Base-by-base conservation (phyloP, 2,888 invertebrate species). In the Rhodophaea formosa region DNA sequence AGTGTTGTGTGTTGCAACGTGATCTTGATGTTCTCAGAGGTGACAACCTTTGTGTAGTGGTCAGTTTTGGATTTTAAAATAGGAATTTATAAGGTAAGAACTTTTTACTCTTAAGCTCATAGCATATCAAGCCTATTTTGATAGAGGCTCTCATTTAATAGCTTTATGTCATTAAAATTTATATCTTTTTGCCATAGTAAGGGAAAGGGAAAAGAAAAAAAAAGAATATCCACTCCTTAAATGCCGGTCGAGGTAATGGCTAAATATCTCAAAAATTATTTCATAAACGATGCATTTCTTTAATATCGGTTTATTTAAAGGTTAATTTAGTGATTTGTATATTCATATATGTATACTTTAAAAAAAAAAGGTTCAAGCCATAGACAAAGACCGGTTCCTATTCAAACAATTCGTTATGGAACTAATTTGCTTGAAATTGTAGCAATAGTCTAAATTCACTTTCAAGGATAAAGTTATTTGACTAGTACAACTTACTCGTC, bases 1-100 rank as follows among this genome's bases (percentile, higher is more conserved):
- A 76, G 86, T 84, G 83, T 80, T 75, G 80, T 80, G 83, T 84
- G 82, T 71, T 65, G 64, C 69, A 71, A 66, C 77, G 76, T 74
- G 75, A 77, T 78, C 75, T 76, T 82, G 79, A 72, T 72, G 71
- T 46, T 29, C 42, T 74, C 71, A 75, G 75, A 75, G 74, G 75
- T 75, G 78, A 65, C 63, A 69, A 63, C 75, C 73, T 76, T 73
- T 66, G 71, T 67, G 67, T 68, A 59, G 68, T 66, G 67, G 67
- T 63, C 66, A 60, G 62, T 66, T 64, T 66, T 68, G 76, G 74
- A 70, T 74, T 70, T 72, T 62, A 67, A 64, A 71, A 67, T 69
- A 59, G 60, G 62, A 47, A 60, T 58, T 49, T 45, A 54, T 57
- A 65, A 65, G 64, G 64, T 65, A 61, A 65, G 64, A 47, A 42